Evolutionary conservation across 2,888 invertebrate species (phyloP).

Genomic region (Malthinus flaveolus): DNA sequence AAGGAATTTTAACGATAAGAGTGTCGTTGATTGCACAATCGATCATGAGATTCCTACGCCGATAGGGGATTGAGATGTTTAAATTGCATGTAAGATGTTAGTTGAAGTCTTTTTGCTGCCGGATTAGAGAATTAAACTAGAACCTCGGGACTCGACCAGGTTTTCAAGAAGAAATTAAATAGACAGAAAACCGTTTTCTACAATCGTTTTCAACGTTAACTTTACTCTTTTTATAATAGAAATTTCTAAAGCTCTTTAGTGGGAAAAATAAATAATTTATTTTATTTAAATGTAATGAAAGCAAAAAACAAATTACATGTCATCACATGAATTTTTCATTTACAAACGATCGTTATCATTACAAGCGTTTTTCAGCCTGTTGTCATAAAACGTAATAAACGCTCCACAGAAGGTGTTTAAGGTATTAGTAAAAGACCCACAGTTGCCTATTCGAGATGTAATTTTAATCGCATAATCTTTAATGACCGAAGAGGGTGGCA

Average conservation of each 20-base stretch:
- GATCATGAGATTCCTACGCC: constrained; percentile 46
- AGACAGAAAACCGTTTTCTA: constrained; percentile 22
- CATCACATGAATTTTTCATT: too few species aligned
- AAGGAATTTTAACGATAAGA: constrained; percentile 41
- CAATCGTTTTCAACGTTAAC: constrained; percentile 15
- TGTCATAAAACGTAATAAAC: too few species aligned
- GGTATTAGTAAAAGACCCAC: too few species aligned
- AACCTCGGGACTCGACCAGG: constrained; percentile 30
- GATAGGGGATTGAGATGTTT: constrained; percentile 46
- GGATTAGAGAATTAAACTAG: constrained; percentile 46
- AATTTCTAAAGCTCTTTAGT: constrained; percentile 17
- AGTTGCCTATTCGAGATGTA: too few species aligned
- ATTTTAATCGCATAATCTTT: too few species aligned
- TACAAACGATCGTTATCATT: too few species aligned
- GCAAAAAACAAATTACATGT: neutral
- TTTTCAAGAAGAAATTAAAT: constrained; percentile 24
- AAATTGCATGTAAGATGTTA: constrained; percentile 47
- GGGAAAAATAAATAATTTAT: constrained; percentile 18
- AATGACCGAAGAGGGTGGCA: too few species aligned
- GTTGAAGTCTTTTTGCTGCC: constrained; percentile 39
- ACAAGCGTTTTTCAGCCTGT: too few species aligned
- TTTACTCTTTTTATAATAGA: constrained; percentile 21
- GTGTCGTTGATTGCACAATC: constrained; percentile 46
- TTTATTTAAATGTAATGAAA: neutral
- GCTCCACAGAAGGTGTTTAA: too few species aligned